These are phyloP conservation scores for Canis aureus DNA, from an alignment of 2,113 vertebrate species.

Conservation along the genomic window DNA sequence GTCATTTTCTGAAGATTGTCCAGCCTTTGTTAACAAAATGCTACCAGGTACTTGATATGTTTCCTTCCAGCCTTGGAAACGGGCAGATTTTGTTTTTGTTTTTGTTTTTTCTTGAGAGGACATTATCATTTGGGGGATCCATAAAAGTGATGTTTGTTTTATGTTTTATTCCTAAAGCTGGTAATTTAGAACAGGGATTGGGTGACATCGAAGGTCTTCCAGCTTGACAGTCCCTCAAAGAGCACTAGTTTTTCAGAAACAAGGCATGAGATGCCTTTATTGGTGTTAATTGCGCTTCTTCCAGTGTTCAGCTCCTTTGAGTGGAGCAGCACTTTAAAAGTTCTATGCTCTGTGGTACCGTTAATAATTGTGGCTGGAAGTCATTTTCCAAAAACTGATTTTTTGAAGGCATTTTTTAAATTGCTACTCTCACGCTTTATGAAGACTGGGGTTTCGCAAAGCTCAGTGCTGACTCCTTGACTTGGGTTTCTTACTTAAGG, in stretches of 20 bases:
- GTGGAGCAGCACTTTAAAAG: constrained; percentile 58
- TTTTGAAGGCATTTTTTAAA: constrained; percentile 68
- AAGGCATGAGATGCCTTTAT: not conserved
- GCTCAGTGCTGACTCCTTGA: constrained; percentile 66
- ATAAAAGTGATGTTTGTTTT: constrained; percentile 57
- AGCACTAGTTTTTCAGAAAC: constrained; percentile 70
- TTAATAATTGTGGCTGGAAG: constrained; percentile 69
- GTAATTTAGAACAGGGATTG: constrained; percentile 8
- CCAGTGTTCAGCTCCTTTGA: constrained; percentile 57
- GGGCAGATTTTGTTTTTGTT: constrained; percentile 41
- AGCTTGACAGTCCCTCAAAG: constrained; percentile 38
- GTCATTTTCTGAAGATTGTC: constrained; percentile 58
- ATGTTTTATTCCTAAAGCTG: constrained; percentile 57
- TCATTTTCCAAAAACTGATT: constrained; percentile 76
- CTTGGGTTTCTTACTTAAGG: constrained; percentile 66
- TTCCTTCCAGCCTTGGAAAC: constrained; percentile 16
- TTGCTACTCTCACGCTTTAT: constrained; percentile 66
- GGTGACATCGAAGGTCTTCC: constrained; percentile 13
- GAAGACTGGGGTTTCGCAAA: constrained; percentile 73
- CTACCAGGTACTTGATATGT: not conserved
- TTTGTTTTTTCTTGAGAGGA: constrained; percentile 12
- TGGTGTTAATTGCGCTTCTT: constrained; percentile 65
- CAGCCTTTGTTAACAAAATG: constrained; percentile 62
- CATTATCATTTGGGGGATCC: not conserved
- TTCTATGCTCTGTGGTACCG: constrained; percentile 14